Evolutionary conservation across 2,797 vertebrate genomes (phyloP), one percentile per base, ranked within the genome.

Genomic region (Lutjanus argentimaculatus): DNA sequence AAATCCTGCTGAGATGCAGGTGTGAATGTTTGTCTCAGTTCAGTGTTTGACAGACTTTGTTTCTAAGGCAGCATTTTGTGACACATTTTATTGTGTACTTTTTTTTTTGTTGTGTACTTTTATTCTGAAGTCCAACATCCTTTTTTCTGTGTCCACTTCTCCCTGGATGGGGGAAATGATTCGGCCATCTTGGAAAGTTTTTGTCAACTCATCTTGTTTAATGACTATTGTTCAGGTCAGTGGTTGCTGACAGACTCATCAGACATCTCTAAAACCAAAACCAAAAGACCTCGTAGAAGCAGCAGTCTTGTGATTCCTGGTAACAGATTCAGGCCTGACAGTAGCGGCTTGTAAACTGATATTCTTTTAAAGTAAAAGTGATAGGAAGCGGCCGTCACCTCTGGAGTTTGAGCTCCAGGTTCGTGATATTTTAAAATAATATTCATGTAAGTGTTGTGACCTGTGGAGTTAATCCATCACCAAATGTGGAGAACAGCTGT

Each of bases 291-390:
- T 68, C 70, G 40, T 0, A 13, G 81, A 9, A 30, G 79, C 13
- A 14, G 42, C 71, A 58, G 70, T 68, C 49, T 48, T 70, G 55
- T 73, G 73, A 14, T 21, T 11, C 30, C 15, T 48, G 57, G 80
- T 72, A 70, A 82, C 61, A 45, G 80, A 73, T 13, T 42, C 67
- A 48, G 49, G 51, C 12, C 22, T 43, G 1, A 16, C n/a, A 21
- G 67, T 49, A 10, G 8, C n/a, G 7, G 80, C 86, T 80, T 83
- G 93, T 70, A 78, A 91, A 40, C 45, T 36, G 84, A 93, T 10
- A 19, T 6, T 30, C 0, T 8, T 46, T 3, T 56, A 91, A 94
- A 94, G n/a, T 48, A 88, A 89, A 91, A 93, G 89, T 56, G 84
- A 84, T 11, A 49, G 1, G 3, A 48, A n/a, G 7, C 22, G 1